Conservation (phyloP, 2,888 invertebrate species). For the Drosophila mulleri region DNA sequence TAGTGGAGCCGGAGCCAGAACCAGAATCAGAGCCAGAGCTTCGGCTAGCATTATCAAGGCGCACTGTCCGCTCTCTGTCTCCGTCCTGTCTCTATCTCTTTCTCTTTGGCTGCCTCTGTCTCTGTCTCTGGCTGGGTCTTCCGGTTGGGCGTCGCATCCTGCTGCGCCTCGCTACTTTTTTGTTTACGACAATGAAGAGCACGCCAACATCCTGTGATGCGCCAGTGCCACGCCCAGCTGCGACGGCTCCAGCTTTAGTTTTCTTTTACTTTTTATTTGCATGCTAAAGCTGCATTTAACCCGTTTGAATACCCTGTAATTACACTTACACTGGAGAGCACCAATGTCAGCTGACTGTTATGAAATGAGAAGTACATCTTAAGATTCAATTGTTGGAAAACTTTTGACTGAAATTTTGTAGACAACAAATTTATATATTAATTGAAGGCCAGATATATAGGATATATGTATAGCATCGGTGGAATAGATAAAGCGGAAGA, state of each 20-base stretch:
- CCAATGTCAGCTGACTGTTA: neutral
- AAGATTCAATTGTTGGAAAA: no score
- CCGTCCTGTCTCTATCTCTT: slow-evolving; percentile 27
- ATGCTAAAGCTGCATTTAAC: slow-evolving; percentile 73
- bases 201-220: slow-evolving; percentile 55
- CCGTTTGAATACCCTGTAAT: slow-evolving; percentile 55
- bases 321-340: neutral
- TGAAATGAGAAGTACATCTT: neutral
- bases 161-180: slow-evolving; percentile 56
- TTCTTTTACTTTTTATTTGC: slow-evolving; percentile 30
- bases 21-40: slow-evolving; percentile 36
- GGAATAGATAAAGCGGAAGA: no score
- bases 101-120: slow-evolving; percentile 3
- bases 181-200: slow-evolving; percentile 74
- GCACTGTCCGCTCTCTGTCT: slow-evolving; percentile 28
- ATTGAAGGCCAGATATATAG: no score
- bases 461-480: no score
- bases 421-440: no score
- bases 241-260: slow-evolving; percentile 11
- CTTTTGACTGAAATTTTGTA: no score
- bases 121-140: slow-evolving; percentile 31
- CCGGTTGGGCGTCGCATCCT: slow-evolving; percentile 64
- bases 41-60: slow-evolving; percentile 35
- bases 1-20: slow-evolving; percentile 32
- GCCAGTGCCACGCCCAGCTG: slow-evolving; percentile 17